Evolutionary conservation across 2,797 vertebrate genomes (phyloP).

Genomic region (Pipistrellus pygmaeus): DNA sequence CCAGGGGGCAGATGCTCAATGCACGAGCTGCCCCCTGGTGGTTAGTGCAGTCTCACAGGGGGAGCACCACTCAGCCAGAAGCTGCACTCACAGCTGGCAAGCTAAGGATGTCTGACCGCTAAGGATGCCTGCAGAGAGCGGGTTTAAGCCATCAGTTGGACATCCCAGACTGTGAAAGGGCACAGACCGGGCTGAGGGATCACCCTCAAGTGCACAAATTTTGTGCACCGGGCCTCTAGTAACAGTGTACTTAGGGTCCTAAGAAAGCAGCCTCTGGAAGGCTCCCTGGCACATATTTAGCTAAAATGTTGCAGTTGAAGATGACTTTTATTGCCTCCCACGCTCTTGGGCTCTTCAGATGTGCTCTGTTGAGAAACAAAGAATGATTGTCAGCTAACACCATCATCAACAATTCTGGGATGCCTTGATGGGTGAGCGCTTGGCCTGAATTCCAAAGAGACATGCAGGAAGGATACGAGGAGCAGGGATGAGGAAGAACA

Average conservation of each 20-base stretch:
- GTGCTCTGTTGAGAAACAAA: constrained; percentile 14
- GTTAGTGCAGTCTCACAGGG: too few species aligned
- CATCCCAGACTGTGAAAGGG: too few species aligned
- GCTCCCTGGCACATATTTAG: not conserved
- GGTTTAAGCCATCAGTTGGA: too few species aligned
- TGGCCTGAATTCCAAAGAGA: constrained; percentile 28
- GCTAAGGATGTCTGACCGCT: too few species aligned
- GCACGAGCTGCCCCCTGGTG: too few species aligned
- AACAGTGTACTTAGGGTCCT: not conserved
- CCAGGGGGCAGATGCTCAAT: too few species aligned
- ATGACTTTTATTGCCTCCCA: not conserved
- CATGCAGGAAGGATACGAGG: not conserved
- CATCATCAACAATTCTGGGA: not conserved
- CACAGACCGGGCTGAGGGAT: too few species aligned
- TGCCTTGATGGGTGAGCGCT: not conserved
- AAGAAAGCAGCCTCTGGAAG: not conserved
- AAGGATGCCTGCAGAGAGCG: too few species aligned
- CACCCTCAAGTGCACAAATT: too few species aligned
- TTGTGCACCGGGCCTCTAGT: too few species aligned
- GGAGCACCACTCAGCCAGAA: too few species aligned
- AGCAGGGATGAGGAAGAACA: not conserved
- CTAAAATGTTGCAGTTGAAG: not conserved
- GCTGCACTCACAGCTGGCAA: too few species aligned
- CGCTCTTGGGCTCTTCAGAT: not conserved
- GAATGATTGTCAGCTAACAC: not conserved